Percentiles rank a stretch among this genome's conserved stretches.
These are phyloP conservation scores for Macquaria ambigua DNA, from an alignment of 2,113 vertebrate species.

Conservation along the genomic window DNA sequence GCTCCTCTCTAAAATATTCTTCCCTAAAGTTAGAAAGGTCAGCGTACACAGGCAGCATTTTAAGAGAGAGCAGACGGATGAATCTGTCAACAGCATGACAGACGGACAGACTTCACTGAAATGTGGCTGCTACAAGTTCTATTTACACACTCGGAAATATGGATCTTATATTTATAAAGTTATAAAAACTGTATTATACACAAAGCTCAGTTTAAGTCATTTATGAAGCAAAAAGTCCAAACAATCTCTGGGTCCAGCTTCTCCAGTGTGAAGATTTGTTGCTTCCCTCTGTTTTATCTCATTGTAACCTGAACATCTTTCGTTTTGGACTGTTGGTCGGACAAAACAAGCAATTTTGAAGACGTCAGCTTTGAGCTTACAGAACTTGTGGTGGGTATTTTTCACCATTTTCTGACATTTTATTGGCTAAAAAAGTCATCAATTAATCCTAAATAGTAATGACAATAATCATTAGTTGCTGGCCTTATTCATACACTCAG, in stretches of 20 bases:
- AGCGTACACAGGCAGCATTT: constrained; percentile 32
- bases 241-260: background rate
- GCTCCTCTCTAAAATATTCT: constrained; percentile 4
- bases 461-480: background rate
- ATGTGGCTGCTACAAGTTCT: background rate
- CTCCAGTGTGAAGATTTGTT: background rate
- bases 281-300: background rate
- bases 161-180: background rate
- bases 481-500: background rate
- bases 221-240: too few species aligned
- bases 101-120: background rate
- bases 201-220: background rate
- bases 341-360: too few species aligned
- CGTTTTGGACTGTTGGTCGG: background rate
- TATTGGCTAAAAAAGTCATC: background rate
- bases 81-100: background rate
- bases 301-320: background rate
- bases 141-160: background rate
- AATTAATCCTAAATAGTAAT: background rate
- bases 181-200: background rate
- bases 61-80: constrained; percentile 19
- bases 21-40: constrained; percentile 58
- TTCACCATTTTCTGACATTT: background rate
- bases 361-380: too few species aligned
- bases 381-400: too few species aligned